These are phyloP conservation scores for Galeopsomyia nigrocyanea DNA, from an alignment of 2,888 invertebrate species.

Conservation along the genomic window DNA sequence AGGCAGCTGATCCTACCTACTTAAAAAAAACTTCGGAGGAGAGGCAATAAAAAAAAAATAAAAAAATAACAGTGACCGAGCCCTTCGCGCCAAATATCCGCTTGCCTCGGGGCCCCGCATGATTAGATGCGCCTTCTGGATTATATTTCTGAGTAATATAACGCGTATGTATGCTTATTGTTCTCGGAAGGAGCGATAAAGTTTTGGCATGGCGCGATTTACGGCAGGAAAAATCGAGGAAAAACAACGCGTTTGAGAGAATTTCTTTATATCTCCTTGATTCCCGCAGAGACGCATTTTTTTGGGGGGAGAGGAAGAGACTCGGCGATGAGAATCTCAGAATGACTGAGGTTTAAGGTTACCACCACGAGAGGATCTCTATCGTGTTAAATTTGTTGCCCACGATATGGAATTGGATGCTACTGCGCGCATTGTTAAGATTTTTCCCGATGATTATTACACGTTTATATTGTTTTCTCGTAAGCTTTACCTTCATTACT, in stretches of 20 bases:
- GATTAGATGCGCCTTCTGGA: conserved; percentile 23
- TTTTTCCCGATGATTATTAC: conserved; percentile 28
- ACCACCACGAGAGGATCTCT: conserved; percentile 14
- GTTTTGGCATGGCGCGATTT: conserved; percentile 22
- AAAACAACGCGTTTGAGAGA: not conserved
- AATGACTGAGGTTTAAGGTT: conserved; percentile 7
- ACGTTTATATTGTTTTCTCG: conserved; percentile 20
- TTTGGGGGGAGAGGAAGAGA: not conserved
- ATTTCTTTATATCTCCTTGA: not conserved
- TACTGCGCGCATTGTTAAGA: conserved; percentile 26
- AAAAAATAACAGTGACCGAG: conserved; percentile 19
- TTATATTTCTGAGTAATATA: not conserved
- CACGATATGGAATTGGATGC: conserved; percentile 4
- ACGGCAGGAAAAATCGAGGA: not conserved
- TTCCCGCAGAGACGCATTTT: not conserved
- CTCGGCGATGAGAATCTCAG: not conserved
- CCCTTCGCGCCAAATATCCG: conserved; percentile 26
- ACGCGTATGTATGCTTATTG: not conserved
- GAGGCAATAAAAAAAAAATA: conserved; percentile 17
- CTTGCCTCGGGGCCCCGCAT: conserved; percentile 1
- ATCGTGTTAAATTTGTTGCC: conserved; percentile 23
- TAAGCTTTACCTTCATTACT: not conserved
- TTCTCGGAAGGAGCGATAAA: not conserved
- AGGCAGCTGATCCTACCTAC: conserved; percentile 19
- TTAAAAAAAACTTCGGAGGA: conserved; percentile 17